phyloP scores from a whole-genome alignment of 2,113 vertebrate species.

The Cavia aperea region DNA sequence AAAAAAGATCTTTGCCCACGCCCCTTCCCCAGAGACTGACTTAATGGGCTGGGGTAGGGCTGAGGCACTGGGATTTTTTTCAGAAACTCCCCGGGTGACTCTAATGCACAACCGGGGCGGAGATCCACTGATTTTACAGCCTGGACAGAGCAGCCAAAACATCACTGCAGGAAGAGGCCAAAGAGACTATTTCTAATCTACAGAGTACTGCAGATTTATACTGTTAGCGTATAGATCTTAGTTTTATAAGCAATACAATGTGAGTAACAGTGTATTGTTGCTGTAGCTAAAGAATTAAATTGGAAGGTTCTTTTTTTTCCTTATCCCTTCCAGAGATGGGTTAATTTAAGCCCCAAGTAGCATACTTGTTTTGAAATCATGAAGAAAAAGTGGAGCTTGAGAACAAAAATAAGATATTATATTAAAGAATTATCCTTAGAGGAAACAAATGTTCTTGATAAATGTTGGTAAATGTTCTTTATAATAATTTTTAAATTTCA shows the following conservation, averaged over 20 bases:
- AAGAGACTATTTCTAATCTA: conserved; percentile 8
- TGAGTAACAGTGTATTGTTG: not conserved
- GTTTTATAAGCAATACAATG: conserved; percentile 48
- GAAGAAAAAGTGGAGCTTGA: not conserved
- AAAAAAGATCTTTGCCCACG: not conserved
- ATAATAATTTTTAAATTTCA: conserved; percentile 41
- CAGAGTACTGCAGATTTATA: not conserved
- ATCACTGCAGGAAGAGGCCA: not conserved
- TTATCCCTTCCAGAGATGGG: not conserved
- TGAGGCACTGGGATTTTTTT: not conserved
- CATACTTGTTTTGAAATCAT: not conserved
- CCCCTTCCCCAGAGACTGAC: conserved; percentile 6
- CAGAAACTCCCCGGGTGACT: conserved; percentile 39
- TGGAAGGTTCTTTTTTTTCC: not conserved
- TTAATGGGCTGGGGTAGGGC: conserved; percentile 37
- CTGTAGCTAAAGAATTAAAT: conserved; percentile 18
- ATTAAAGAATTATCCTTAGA: conserved; percentile 19
- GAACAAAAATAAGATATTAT: conserved; percentile 4
- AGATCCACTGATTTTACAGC: conserved; percentile 45
- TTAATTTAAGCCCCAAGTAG: not conserved
- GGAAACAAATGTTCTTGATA: conserved; percentile 4
- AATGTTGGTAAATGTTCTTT: conserved; percentile 37
- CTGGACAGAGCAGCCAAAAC: not conserved
- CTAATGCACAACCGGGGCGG: conserved; percentile 17
- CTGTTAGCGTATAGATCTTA: conserved; percentile 16